Conservation (phyloP, 1,140 invertebrate species). For the Drosophila sucinea region DNA sequence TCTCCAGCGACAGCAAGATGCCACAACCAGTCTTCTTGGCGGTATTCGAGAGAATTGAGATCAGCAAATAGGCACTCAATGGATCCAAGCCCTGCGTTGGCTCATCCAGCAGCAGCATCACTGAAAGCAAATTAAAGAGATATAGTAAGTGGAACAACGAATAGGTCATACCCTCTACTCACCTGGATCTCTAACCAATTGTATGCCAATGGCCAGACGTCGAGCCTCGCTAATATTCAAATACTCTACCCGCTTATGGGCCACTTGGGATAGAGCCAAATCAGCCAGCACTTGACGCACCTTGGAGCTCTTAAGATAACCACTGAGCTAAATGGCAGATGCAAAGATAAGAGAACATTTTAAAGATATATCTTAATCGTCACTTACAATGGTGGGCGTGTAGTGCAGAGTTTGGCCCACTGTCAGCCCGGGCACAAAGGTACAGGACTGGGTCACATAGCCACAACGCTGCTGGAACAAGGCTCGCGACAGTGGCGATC, state of each 20-base stretch:
- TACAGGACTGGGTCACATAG: constrained; percentile 92
- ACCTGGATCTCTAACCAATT: constrained; percentile 93
- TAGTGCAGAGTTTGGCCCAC: constrained; percentile 93
- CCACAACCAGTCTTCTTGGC: constrained; percentile 95
- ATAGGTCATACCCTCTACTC: constrained; percentile 80
- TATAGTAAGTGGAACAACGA: background rate
- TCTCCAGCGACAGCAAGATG: constrained; percentile 95
- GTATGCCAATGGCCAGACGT: constrained; percentile 92
- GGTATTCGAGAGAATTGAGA: constrained; percentile 95
- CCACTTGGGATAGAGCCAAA: constrained; percentile 92
- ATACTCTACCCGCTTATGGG: constrained; percentile 90
- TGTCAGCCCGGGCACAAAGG: constrained; percentile 92
- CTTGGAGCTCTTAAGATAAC: constrained; percentile 89
- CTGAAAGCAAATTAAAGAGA: constrained; percentile 77
- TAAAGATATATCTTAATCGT: too few species aligned
- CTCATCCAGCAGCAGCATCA: constrained; percentile 93
- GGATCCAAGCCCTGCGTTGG: constrained; percentile 96
- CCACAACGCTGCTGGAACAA: constrained; percentile 93
- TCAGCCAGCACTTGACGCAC: constrained; percentile 94
- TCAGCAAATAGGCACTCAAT: constrained; percentile 94
- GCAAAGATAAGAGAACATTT: constrained; percentile 33
- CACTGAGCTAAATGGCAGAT: constrained; percentile 84
- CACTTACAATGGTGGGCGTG: constrained; percentile 88
- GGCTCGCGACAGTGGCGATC: constrained; percentile 90
- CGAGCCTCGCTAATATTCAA: constrained; percentile 93